These are phyloP conservation scores for Lithophane ornitopus DNA, from an alignment of 2,888 invertebrate genomes.

Conservation along the genomic window DNA sequence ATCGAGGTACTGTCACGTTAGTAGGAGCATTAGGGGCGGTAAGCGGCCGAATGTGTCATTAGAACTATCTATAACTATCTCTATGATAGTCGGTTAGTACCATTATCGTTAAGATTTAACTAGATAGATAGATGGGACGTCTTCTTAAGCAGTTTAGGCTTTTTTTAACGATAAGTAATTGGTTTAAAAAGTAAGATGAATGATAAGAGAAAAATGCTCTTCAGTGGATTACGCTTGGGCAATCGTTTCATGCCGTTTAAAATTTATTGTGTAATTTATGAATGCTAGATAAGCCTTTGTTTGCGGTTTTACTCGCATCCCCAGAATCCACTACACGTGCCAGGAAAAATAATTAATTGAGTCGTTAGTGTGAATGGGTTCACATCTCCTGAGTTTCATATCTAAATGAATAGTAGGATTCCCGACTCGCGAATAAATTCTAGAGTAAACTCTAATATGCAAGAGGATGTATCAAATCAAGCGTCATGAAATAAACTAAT, in stretches of 20 bases:
- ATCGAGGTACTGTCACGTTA: conserved; percentile 16
- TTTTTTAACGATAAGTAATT: neutral
- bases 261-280: neutral
- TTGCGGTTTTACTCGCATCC: neutral
- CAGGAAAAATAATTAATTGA: neutral
- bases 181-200: neutral
- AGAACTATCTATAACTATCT: conserved; percentile 13
- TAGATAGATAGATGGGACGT: neutral
- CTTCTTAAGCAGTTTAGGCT: neutral
- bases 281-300: too few species aligned
- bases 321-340: neutral
- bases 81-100: neutral
- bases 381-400: neutral
- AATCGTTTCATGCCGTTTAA: neutral
- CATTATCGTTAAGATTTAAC: conserved; percentile 29
- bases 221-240: neutral
- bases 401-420: neutral
- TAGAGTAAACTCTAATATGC: neutral
- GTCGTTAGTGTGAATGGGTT: neutral
- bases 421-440: neutral
- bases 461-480: neutral
- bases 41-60: conserved; percentile 14
- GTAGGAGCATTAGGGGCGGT: conserved; percentile 36
- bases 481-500: neutral
- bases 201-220: neutral